Evolutionary conservation across 2,797 vertebrate genomes (phyloP), one percentile per base, ranked within the genome.

Genomic region (Borostomias antarcticus): DNA sequence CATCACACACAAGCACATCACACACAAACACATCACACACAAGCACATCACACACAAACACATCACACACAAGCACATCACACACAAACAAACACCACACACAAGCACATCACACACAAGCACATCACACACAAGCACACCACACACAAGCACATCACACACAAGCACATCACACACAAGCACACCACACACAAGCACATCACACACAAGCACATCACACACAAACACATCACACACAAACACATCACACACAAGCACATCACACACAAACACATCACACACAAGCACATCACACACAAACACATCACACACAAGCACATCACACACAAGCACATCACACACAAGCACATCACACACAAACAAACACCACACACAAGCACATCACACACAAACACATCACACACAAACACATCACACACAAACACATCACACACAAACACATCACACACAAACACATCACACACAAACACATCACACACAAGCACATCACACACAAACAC

Each of bases 11-110:
- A 5, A 6, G n/a, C n/a, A n/a, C n/a, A n/a, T n/a, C 45, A 48
- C 13, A 48, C 45, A 48, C 43, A 47, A 3, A 13, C 43, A 1
- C 67, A 52, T 64, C 26, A 74, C 50, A 71, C 52, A 59, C 45
- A 45, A 6, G 33, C 9, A 35, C 10, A 35, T 10, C 33, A 35
- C 2, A 37, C 33, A 35, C 11, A 43, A 11, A 43, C 13, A 17
- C 9, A 33, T 9, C 9, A 33, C 9, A 33, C 32, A 33, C n/a
- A 33, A n/a, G n/a, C n/a, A n/a, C n/a, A n/a, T n/a, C 45, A 4
- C 45, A 40, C 37, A 15, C 37, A 2, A 8, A 40, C 37, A 8
- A 8, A 9, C 37, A 40, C 8, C 37, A 40, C 37, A 40, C 37
- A 2, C 37, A 40, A 15, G 15, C 37, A 2, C 37, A 40, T 15